Evolutionary conservation across 2,113 vertebrate genomes (phyloP).

Genomic region (Rhynchopsitta pachyrhyncha): DNA sequence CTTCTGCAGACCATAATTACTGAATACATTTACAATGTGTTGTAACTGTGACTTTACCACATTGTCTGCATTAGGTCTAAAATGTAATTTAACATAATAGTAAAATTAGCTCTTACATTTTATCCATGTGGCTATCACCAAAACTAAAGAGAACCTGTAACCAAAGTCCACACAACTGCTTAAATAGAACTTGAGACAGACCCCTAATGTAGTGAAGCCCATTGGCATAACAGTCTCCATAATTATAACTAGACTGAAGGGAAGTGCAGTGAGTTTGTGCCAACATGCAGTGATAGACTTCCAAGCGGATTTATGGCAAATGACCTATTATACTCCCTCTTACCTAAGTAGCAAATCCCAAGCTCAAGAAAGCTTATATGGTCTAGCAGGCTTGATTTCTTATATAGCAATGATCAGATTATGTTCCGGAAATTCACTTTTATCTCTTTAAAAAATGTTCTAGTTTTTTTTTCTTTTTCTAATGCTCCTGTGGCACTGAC

Average conservation of each 20-base stretch:
- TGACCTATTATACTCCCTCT: background rate
- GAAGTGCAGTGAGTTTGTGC: background rate
- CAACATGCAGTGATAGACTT: background rate
- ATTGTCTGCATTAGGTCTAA: background rate
- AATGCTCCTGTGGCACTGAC: background rate
- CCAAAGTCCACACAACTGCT: background rate
- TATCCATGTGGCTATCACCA: background rate
- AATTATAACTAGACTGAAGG: background rate
- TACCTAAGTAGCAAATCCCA: background rate
- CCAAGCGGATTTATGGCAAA: background rate
- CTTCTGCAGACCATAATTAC: background rate
- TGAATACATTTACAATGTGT: background rate
- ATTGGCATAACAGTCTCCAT: background rate
- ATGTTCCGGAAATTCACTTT: background rate
- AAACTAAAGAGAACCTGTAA: background rate
- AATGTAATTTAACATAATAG: background rate
- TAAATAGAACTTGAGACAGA: background rate
- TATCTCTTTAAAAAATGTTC: background rate
- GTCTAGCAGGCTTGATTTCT: background rate
- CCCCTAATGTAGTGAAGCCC: background rate
- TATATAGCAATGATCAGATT: background rate
- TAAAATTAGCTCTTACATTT: background rate
- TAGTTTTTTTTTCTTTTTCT: background rate
- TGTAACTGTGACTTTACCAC: background rate
- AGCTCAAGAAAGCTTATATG: background rate